Conservation (phyloP, 64 coral and sea anemone species). For the Orbicella faveolata region DNA sequence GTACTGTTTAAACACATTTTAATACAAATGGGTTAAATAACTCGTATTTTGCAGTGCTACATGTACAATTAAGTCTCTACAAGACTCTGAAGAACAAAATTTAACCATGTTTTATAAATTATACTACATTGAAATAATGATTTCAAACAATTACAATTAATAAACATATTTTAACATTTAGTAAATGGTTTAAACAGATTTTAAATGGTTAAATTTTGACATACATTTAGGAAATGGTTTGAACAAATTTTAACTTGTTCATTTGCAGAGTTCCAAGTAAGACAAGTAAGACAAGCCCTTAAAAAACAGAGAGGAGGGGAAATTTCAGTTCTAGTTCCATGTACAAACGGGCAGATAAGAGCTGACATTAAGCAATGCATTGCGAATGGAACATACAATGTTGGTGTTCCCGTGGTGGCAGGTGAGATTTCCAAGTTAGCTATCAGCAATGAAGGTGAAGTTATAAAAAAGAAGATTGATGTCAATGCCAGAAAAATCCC, state of each 20-base stretch:
- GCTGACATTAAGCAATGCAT: neutral
- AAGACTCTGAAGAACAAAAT: too few species aligned
- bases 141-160: too few species aligned
- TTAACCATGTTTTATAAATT: too few species aligned
- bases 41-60: too few species aligned
- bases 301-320: constrained; percentile 40
- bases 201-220: too few species aligned
- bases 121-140: too few species aligned
- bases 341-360: constrained; percentile 19
- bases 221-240: too few species aligned
- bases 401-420: constrained; percentile 2
- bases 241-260: too few species aligned
- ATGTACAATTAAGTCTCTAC: too few species aligned
- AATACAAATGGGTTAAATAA: too few species aligned
- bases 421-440: constrained; percentile 17
- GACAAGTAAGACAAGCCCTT: neutral
- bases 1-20: neutral
- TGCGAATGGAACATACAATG: constrained; percentile 39
- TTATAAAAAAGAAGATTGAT: neutral
- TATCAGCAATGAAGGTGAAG: constrained; percentile 18
- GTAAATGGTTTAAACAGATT: too few species aligned
- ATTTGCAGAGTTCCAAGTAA: constrained; percentile 7
- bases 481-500: constrained; percentile 47
- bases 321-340: constrained; percentile 14
- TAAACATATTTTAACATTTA: too few species aligned